These are phyloP conservation scores for Pantherophis alleghaniensis DNA, from an alignment of 2,797 vertebrate species.

Conservation along the genomic window DNA sequence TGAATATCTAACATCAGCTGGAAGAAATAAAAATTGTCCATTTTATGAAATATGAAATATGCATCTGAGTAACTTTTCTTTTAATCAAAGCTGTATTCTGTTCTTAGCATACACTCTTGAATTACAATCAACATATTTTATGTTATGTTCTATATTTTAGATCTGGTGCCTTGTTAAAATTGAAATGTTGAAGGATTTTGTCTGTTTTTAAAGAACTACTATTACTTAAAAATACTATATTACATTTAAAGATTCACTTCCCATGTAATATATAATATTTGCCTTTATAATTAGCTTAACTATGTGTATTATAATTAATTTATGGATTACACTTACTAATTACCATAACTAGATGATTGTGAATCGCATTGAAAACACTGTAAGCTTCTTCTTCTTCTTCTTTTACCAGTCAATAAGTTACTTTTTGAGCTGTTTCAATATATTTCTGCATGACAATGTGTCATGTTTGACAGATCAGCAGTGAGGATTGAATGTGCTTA, in stretches of 20 bases:
- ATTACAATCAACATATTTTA: neutral
- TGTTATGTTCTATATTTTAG: neutral
- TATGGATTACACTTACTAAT: slow-evolving; percentile 38
- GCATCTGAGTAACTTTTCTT: neutral
- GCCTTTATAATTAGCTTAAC: slow-evolving; percentile 45
- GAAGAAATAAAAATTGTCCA: neutral
- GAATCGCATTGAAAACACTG: slow-evolving; percentile 26
- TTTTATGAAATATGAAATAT: neutral
- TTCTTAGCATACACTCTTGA: neutral
- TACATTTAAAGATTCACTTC: slow-evolving; percentile 50
- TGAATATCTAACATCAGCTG: neutral
- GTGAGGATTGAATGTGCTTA: slow-evolving; percentile 68
- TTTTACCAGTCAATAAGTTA: slow-evolving; percentile 42
- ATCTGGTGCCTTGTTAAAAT: neutral
- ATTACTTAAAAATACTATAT: slow-evolving; percentile 43
- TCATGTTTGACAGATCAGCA: slow-evolving; percentile 71
- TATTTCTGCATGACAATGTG: slow-evolving; percentile 71
- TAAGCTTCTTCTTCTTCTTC: neutral
- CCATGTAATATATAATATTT: slow-evolving; percentile 51
- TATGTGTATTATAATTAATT: slow-evolving; percentile 15
- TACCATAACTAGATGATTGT: neutral
- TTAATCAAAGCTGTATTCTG: neutral
- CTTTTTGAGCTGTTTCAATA: slow-evolving; percentile 66
- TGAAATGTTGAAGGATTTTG: neutral
- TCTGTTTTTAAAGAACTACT: slow-evolving; percentile 47